A percentile compares a stretch with the other conserved stretches of the same genome.
These are phyloP conservation scores for Sphenopsis melanotis DNA, from an alignment of 2,797 vertebrate species.

Conservation along the genomic window DNA sequence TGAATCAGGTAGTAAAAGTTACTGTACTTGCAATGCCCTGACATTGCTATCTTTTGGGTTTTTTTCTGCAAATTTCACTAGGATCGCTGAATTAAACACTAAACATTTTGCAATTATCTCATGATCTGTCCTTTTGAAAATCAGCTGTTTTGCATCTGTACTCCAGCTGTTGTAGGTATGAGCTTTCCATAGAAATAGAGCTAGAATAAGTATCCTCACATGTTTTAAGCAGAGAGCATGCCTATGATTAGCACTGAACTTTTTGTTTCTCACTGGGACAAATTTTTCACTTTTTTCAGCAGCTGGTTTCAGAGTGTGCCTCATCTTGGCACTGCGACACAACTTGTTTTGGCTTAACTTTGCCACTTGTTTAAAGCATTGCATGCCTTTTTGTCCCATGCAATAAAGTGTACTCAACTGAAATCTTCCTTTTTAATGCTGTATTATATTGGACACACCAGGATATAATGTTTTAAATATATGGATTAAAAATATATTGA, in stretches of 20 bases:
- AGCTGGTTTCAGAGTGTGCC: not conserved
- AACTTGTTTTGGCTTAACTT: not conserved
- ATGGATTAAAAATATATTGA: not conserved
- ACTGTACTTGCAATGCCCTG: not conserved
- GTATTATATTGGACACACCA: not conserved
- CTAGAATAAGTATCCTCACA: not conserved
- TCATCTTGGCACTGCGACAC: too few relatives aligned
- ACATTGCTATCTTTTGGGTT: not conserved
- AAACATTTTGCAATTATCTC: not conserved
- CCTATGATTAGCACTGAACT: not conserved
- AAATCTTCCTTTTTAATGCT: not conserved
- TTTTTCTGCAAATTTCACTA: not conserved
- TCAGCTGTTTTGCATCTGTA: not conserved
- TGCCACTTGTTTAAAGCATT: not conserved
- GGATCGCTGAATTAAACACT: not conserved
- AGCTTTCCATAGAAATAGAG: not conserved
- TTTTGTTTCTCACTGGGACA: not conserved
- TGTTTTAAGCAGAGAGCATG: not conserved
- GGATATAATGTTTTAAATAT: not conserved
- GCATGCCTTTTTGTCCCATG: not conserved
- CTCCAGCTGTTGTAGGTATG: not conserved
- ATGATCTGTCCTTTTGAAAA: not conserved
- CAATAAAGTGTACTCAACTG: not conserved
- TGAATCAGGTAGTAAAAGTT: conserved; percentile 22
- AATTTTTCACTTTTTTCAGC: not conserved